Percentiles rank a stretch among this genome's conserved stretches.
Evolutionary conservation across 2,797 vertebrate species (phyloP).

Genomic region (Sebastes steindachneri): DNA sequence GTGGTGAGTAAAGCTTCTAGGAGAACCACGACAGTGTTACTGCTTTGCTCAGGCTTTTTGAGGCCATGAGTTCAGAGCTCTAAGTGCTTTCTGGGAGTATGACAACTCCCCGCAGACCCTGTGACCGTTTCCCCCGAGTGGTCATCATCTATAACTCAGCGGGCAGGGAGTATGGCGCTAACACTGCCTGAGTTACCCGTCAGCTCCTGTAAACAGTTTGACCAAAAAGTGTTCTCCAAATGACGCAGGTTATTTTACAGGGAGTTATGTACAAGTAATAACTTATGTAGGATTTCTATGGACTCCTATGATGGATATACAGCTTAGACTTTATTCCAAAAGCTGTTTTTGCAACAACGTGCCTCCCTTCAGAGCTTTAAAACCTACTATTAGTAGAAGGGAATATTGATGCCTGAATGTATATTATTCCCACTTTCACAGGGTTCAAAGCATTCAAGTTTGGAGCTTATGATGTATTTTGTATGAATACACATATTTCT

Average conservation of each 20-base stretch:
- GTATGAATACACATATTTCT: background rate
- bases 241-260: conserved; percentile 1
- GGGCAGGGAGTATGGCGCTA: background rate
- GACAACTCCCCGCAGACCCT: conserved; percentile 45
- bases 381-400: background rate
- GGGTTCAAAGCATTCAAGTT: background rate
- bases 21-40: conserved; percentile 1
- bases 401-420: conserved; percentile 19
- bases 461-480: background rate
- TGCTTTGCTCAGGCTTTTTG: conserved; percentile 36
- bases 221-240: conserved; percentile 22
- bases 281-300: conserved; percentile 6
- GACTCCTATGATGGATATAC: conserved; percentile 3
- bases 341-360: conserved; percentile 12
- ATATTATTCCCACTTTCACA: conserved; percentile 29
- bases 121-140: conserved; percentile 31
- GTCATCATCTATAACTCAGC: conserved; percentile 49
- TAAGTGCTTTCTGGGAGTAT: conserved; percentile 54
- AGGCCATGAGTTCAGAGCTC: conserved; percentile 51
- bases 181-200: conserved; percentile 17
- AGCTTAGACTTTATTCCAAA: conserved; percentile 25
- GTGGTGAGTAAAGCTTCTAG: background rate
- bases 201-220: conserved; percentile 1
- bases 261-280: background rate
- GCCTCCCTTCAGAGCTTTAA: conserved; percentile 13